Percentiles rank a stretch among this genome's conserved stretches.
phyloP scores from a whole-genome alignment of 2,113 vertebrate genomes.

The Thomomys bottae region DNA sequence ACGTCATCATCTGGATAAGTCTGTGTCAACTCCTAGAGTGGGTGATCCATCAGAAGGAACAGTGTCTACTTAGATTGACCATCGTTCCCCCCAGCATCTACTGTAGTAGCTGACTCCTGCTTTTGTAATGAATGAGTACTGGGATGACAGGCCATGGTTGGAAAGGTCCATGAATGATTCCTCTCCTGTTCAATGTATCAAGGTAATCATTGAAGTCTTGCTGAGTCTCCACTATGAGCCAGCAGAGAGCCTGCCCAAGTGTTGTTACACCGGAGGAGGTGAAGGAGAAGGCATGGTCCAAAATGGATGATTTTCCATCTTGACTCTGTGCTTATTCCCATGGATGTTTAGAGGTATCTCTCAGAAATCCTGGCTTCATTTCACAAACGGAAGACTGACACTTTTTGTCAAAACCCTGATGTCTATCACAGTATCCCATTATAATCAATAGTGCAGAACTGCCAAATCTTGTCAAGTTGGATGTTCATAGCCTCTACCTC shows the following conservation, averaged over 20 bases:
- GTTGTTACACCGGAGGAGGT: background rate
- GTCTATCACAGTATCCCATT: background rate
- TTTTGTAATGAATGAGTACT: background rate
- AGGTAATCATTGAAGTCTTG: background rate
- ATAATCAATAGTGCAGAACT: background rate
- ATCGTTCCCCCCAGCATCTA: background rate
- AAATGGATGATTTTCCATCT: background rate
- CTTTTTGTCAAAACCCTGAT: background rate
- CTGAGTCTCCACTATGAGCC: no score
- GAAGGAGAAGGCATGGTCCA: background rate
- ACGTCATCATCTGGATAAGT: background rate
- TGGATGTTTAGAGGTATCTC: background rate
- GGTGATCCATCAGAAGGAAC: background rate
- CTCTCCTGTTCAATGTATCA: accelerated
- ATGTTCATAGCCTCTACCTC: no score
- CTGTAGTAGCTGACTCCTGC: background rate
- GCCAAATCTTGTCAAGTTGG: background rate
- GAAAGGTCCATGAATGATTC: background rate
- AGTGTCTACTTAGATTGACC: background rate
- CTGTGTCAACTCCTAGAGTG: background rate
- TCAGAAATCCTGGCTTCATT: background rate
- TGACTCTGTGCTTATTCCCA: background rate
- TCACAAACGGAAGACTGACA: background rate
- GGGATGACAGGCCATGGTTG: background rate
- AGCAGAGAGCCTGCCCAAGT: background rate